Base-by-base conservation (phyloP, 2,888 invertebrate genomes). In the Anthrax anthrax region DNA sequence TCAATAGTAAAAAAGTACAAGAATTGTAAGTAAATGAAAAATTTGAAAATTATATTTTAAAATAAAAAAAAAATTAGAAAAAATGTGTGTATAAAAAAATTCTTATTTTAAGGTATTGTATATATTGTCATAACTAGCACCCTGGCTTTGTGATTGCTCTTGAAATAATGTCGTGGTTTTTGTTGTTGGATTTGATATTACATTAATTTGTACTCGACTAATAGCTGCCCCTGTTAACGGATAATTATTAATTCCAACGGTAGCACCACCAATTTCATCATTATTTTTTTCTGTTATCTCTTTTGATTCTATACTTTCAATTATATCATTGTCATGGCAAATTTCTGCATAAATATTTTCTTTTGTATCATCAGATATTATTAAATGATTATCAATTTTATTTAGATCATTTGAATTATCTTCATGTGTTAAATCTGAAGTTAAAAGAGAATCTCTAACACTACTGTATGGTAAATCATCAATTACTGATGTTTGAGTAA, bases 291-390 rank as follows among this genome's bases (percentile, higher is more conserved):
- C 23, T 8, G 5, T 23, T 6, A 4, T 8, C 4, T 47, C 40
- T 14, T 53, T 55, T 44, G 58, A 57, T n/a, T n/a, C n/a, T n/a
- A n/a, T n/a, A n/a, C n/a, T n/a, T n/a, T n/a, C n/a, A n/a, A n/a
- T n/a, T n/a, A n/a, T n/a, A n/a, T n/a, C n/a, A 23, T 23, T 23
- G 23, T 55, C 54, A 36, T 64, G 61, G 51, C 80, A 80, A 48
- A 81, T 81, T 64, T 81, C 81, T 43, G 81, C 80, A 58, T 81
- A 81, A 55, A 81, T 80, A 56, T 81, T 81, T 57, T 81, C 81
- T 57, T 77, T 65, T 32, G 63, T 56, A 48, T 65, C 64, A 39
- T 66, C 64, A 6, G 23, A 23, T 23, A 8, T 4, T 23, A 43
- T 58, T 9, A 14, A 36, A 13, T 3, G 16, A 14, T 34, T 36